Conservation (phyloP, 2,797 vertebrate species). For the Percopsis omiscomaycus region DNA sequence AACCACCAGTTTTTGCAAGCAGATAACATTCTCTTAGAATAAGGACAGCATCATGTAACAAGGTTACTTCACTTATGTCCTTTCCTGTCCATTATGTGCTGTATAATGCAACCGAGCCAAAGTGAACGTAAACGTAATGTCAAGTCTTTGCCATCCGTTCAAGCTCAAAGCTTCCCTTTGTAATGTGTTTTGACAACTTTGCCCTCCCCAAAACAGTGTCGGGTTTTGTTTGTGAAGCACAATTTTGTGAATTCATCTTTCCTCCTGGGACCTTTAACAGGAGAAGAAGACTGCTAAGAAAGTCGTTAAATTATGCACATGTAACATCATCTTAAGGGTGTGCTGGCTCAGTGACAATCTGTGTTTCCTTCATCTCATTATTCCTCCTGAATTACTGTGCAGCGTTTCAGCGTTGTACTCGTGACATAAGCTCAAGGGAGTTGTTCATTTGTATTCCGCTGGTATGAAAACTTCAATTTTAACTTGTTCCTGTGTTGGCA, state of each 20-base stretch:
- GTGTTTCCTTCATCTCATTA: conserved; percentile 14
- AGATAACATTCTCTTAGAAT: no score
- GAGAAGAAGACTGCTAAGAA: conserved; percentile 28
- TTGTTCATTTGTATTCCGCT: conserved; percentile 35
- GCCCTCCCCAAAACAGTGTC: background rate
- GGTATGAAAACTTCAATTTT: conserved; percentile 18
- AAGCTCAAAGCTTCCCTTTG: conserved; percentile 22
- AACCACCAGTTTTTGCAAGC: no score
- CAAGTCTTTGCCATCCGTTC: background rate
- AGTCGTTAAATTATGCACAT: conserved; percentile 39
- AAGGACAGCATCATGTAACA: no score
- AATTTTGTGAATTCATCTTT: conserved; percentile 17
- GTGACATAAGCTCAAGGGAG: background rate
- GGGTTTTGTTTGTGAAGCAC: background rate
- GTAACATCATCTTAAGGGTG: conserved; percentile 23
- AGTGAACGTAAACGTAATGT: no score
- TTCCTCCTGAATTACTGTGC: conserved; percentile 43
- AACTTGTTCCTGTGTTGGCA: background rate
- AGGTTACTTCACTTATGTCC: background rate
- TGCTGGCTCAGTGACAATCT: conserved; percentile 19
- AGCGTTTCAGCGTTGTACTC: conserved; percentile 26
- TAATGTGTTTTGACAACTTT: background rate
- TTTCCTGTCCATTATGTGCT: background rate
- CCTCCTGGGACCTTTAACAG: conserved; percentile 18
- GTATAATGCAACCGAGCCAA: no score